Evolutionary conservation across 2,113 vertebrate genomes (phyloP).

Genomic region (Pelobates fuscus): DNA sequence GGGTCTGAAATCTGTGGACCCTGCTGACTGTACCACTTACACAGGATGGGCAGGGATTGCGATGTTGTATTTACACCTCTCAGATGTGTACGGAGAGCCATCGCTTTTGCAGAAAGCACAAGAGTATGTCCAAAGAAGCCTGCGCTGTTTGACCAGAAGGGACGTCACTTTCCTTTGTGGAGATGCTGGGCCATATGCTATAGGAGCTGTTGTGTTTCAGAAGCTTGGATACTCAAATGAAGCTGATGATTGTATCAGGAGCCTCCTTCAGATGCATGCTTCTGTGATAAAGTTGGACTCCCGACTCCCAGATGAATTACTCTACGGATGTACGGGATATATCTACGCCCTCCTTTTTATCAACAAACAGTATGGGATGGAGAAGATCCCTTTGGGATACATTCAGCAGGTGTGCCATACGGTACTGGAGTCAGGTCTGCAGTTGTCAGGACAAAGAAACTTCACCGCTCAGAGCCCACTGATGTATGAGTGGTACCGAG

Average conservation of each 20-base stretch:
- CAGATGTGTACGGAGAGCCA: constrained; percentile 78
- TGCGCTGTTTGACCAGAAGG: constrained; percentile 76
- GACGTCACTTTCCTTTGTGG: constrained; percentile 94
- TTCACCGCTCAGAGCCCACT: constrained; percentile 82
- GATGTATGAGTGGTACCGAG: constrained; percentile 96
- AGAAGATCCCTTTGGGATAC: constrained; percentile 82
- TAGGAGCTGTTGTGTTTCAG: constrained; percentile 82
- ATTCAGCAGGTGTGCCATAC: constrained; percentile 89
- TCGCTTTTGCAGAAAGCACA: constrained; percentile 80
- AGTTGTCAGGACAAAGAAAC: constrained; percentile 76
- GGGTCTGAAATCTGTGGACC: constrained; percentile 85
- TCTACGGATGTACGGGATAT: constrained; percentile 89
- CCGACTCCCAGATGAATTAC: constrained; percentile 83
- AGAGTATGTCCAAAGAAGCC: constrained; percentile 75
- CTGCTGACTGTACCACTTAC: constrained; percentile 82
- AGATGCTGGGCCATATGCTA: constrained; percentile 84
- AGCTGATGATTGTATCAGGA: constrained; percentile 83
- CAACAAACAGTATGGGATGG: constrained; percentile 86
- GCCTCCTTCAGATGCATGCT: constrained; percentile 80
- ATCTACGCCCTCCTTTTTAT: constrained; percentile 86
- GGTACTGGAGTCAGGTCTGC: constrained; percentile 83
- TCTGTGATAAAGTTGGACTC: constrained; percentile 69
- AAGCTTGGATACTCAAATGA: constrained; percentile 81
- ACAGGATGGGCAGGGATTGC: constrained; percentile 95
- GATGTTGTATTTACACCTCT: constrained; percentile 88